Evolutionary conservation across 2,888 invertebrate species (phyloP).

Genomic region (Heterodera filipjevi): DNA sequence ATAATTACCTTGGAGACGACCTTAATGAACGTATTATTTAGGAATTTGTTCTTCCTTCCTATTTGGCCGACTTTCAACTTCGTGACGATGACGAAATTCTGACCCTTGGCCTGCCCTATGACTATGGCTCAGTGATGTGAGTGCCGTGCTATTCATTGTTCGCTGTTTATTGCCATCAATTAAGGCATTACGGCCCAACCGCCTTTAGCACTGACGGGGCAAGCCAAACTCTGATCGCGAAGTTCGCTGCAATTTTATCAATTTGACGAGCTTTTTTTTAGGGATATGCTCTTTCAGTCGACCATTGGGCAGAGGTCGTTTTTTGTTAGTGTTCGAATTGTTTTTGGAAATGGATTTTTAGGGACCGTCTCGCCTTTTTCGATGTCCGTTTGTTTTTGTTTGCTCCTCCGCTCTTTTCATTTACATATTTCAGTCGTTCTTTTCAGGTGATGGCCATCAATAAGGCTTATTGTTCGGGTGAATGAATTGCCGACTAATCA

Average conservation of each 20-base stretch:
- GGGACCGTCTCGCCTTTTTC: conserved; percentile 62
- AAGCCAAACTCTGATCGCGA: conserved; percentile 59
- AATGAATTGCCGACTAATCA: too few relatives aligned
- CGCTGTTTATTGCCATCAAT: conserved; percentile 6
- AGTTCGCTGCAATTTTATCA: conserved; percentile 29
- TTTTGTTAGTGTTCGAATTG: background rate
- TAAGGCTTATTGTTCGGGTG: conserved; percentile 61
- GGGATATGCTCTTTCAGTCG: conserved; percentile 56
- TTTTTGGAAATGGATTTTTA: background rate
- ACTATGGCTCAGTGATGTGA: conserved; percentile 57
- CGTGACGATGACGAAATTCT: conserved; percentile 45
- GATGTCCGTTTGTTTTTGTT: conserved; percentile 38
- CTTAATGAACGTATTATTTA: background rate
- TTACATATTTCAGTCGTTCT: conserved; percentile 38
- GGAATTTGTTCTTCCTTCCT: conserved; percentile 55
- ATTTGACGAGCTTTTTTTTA: conserved; percentile 24
- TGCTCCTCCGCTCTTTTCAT: background rate
- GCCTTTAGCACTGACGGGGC: conserved; percentile 62
- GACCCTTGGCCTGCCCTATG: conserved; percentile 58
- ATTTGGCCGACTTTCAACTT: conserved; percentile 56
- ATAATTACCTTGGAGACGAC: background rate
- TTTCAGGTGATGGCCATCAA: conserved; percentile 50
- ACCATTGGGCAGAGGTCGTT: conserved; percentile 60
- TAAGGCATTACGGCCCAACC: conserved; percentile 63
- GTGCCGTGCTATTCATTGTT: background rate